Evolutionary conservation across 2,888 invertebrate genomes (phyloP), one percentile per base, ranked within the genome.

Genomic region (Hypomecis atomaria): DNA sequence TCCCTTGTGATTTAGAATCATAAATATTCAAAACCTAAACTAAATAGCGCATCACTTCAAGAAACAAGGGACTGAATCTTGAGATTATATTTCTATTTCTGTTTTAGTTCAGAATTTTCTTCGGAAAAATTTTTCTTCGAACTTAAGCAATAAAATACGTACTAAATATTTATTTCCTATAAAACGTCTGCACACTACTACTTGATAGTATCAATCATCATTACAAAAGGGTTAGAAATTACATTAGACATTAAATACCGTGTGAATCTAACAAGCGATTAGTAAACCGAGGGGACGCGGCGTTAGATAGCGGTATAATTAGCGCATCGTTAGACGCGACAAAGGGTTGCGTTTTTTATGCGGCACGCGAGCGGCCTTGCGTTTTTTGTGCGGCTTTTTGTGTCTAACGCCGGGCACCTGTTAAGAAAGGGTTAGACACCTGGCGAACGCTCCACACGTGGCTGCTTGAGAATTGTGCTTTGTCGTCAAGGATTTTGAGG

Each of bases 181-280:
- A 23, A 23, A 23, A 23, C 43, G 38, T 47, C 58, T 36, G 43
- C 9, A 40, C 47, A 36, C 13, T n/a, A 11, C 11, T 8, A n/a
- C 44, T 36, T 10, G 7, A 10, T 45, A 33, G 38, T 40, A 10
- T 1, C 40, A 23, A 59, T 67, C 65, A 64, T 59, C 57, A 62
- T 58, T 43, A 58, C 37, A n/a, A 62, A 70, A 69, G 64, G 66
- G 69, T 69, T 69, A 64, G n/a, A 65, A 56, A 59, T 60, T 44
- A 64, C 50, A 40, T 65, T 37, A 58, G 67, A 61, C 60, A 49
- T 58, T 58, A 65, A 69, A 69, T 63, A 62, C 68, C 78, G 82
- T 83, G 84, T 71, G 84, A 84, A 83, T 78, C 79, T 82, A 82
- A 83, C 78, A 76, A 71, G 65, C 80, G 81, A 84, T 85, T 85